phyloP scores from a whole-genome alignment of 2,888 invertebrate genomes.

The Lithophane socia region DNA sequence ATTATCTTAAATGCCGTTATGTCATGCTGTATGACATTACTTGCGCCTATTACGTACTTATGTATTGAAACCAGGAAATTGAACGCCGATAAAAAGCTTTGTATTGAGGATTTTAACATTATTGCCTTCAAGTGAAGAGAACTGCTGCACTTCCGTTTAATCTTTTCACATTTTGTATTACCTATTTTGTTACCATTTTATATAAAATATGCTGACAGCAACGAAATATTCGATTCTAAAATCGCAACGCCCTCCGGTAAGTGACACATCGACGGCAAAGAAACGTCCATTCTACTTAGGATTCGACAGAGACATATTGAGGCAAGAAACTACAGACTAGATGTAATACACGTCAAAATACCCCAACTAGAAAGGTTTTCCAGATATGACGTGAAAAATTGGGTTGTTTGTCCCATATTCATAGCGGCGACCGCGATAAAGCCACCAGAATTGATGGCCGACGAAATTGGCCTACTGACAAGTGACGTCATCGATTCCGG shows the following conservation, averaged over 20 bases:
- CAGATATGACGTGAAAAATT: conserved; percentile 66
- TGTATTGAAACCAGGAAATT: conserved; percentile 61
- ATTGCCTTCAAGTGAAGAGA: conserved; percentile 19
- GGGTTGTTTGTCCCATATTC: conserved; percentile 74
- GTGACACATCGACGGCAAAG: conserved; percentile 37
- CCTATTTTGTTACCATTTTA: conserved; percentile 26
- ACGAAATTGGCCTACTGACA: conserved; percentile 75
- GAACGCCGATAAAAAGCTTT: conserved; percentile 41
- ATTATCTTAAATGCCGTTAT: conserved; percentile 69
- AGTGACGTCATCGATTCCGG: conserved; percentile 74
- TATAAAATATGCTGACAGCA: conserved; percentile 22
- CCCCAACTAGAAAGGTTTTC: conserved; percentile 46
- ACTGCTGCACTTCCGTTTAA: conserved; percentile 36
- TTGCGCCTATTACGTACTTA: conserved; percentile 51
- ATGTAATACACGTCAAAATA: conserved; percentile 43
- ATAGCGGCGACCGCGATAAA: conserved; percentile 72
- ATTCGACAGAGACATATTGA: conserved; percentile 46
- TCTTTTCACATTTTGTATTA: conserved; percentile 9
- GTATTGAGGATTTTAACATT: conserved; percentile 23
- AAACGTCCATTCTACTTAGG: conserved; percentile 34
- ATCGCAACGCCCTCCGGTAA: conserved; percentile 22
- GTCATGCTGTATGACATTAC: conserved; percentile 62
- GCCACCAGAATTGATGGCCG: conserved; percentile 74
- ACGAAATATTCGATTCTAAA: conserved; percentile 39
- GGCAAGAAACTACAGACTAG: conserved; percentile 40